Base-by-base conservation (phyloP, 2,113 vertebrate genomes). In the Vulpes vulpes region DNA sequence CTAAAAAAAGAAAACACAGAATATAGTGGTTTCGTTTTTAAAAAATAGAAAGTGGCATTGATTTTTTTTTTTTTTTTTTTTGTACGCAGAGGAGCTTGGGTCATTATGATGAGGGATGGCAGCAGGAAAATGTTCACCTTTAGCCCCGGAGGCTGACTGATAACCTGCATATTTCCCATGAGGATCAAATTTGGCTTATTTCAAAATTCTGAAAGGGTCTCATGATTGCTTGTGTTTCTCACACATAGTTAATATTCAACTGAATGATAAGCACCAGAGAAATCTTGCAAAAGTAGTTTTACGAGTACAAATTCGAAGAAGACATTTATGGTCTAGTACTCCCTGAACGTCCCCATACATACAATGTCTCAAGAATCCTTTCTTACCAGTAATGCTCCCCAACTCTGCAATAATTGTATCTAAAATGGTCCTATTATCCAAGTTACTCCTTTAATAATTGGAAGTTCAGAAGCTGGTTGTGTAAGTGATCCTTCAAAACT, bases 1-100 rank as follows among this genome's bases (percentile, higher is more conserved):
- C 83, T 53, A 90, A 51, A 30, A 92, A 89, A 53, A 96, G 59
- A 43, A 43, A 89, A 53, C 96, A 64, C 2, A 35, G 74, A 81
- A 15, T 49, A 76, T 25, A 35, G 62, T 23, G 43, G 53, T 55
- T 89, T 59, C 51, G 76, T 73, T 55, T 86, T 49, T 60, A 0
- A 32, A 93, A 96, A 71, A 90, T 12, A 91, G 55, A 60, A 81
- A 85, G 27, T 16, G 19, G 57, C 11, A 62, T 62, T 22, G 32
- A 57, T 57, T 55, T 96, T 64, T 64, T 62, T 60, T 49, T 62
- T 60, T 49, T 51, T 62, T 43, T 74, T 65, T 30, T 95, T 53
- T 49, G 60, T n/a, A 11, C 5, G 65, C 57, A 96, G 59, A 20
- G 8, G 8, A 84, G 9, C 35, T 74, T 62, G 49, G 23, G 22